Base-by-base conservation (phyloP, 2,888 invertebrate genomes). In the Eueremaeus valkanovi region DNA sequence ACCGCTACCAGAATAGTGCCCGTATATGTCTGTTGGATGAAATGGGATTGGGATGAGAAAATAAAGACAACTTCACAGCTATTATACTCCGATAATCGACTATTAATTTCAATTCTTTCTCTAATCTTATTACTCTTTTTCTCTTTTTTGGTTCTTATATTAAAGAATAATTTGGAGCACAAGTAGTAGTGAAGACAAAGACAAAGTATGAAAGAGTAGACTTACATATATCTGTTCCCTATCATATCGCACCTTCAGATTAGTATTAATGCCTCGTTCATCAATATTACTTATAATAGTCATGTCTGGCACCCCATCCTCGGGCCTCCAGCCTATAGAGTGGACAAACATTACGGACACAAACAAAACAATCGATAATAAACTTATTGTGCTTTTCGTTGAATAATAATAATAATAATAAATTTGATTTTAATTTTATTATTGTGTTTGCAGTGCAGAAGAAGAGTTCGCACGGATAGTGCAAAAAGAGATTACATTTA, bases 1-100 rank as follows among this genome's bases (percentile, higher is more conserved):
- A 95, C 93, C 81, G 94, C 93, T 81, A 94, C 91, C 82, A 95
- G 87, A 85, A 95, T 94, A 77, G 93, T 92, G 80, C 94, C 94
- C 76, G 93, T 92, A 85, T 93, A 94, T 77, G 94, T 95, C 94
- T 95, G 87, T 1, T n/a, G n/a, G n/a, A n/a, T n/a, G n/a, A n/a
- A n/a, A n/a, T n/a, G 16, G 45, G 16, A 45, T 31, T 31, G 29
- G 29, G 31, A 58, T 1, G 24, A 31, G 9, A 49, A 18, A 49
- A 49, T 58, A 58, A 58, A 55, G 0, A 27, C 9, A 55, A 51
- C 8, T 55, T 27, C 29, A 11, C 16, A 45, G 16, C 45, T n/a
- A 45, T 13, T 45, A 45, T 29, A 18, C 18, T 51, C 3, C 16
- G 1, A 29, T 29, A 29, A 31, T 31, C 21, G n/a, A 36, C 36